Conservation (phyloP, 2,888 invertebrate species). For the Dorcus hopei region DNA sequence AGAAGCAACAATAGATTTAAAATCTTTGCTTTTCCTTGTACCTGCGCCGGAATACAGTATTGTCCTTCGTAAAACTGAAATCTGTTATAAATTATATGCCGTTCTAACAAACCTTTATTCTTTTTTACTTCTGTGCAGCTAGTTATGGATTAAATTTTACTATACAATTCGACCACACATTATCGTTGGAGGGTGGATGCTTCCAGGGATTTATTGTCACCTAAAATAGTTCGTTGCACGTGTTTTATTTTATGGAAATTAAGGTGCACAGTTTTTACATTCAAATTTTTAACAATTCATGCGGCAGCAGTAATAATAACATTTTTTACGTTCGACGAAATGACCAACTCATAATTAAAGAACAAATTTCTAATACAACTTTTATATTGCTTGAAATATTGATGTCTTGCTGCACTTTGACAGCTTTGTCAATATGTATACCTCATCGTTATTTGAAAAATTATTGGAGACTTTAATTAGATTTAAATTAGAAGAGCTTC, state of each 20-base stretch:
- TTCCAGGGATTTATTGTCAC: constrained; percentile 1
- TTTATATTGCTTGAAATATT: too few species aligned
- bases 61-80: constrained; percentile 37
- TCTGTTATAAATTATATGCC: constrained; percentile 43
- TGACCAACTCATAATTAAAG: too few species aligned
- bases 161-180: constrained; percentile 24
- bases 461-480: too few species aligned
- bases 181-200: constrained; percentile 5
- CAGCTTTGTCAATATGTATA: too few species aligned
- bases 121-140: constrained; percentile 30
- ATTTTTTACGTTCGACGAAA: too few species aligned
- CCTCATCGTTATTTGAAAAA: too few species aligned
- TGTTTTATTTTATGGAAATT: not conserved
- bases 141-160: constrained; percentile 37
- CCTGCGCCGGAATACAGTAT: constrained; percentile 44
- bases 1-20: constrained; percentile 44
- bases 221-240: not conserved
- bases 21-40: constrained; percentile 46
- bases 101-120: constrained; percentile 34
- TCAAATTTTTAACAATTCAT: too few species aligned
- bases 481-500: too few species aligned
- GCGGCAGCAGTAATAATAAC: too few species aligned
- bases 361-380: too few species aligned
- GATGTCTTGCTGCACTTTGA: too few species aligned
- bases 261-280: too few species aligned